Evolutionary conservation across 53 echinoderm and acorn worm species (phyloP), one percentile per base, ranked within the genome.

Genomic region (Patiria pectinifera): DNA sequence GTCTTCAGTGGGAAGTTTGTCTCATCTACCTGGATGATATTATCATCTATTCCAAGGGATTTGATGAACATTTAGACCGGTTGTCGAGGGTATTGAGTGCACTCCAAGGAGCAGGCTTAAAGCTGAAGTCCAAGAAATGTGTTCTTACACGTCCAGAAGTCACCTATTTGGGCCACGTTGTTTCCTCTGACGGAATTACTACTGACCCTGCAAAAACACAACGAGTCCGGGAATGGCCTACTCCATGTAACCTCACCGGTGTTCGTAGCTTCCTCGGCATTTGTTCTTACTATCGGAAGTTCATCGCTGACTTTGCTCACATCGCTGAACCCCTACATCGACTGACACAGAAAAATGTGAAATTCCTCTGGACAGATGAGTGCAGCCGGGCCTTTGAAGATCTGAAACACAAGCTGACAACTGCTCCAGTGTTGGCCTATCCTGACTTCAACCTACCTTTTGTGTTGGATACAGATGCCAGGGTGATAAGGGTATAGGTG

Each of bases 21-120:
- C 77, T 93, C 0, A 76, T 94, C 2, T 95, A 94, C 60, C 62
- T 95, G 14, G 94, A 94, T 80, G 96, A 95, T 62, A 53, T 95
- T 7, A 92, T 95, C 15, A 87, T 95, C 6, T 94, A 74, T 83
- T 84, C 62, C 18, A 79, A 71, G 59, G 77, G 79, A 45, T 82
- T 94, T 80, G 84, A 83, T 0, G 93, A 89, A 53, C 72, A 80
- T 44, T 23, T 93, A 9, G 22, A 86, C 16, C 86, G 91, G 12
- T 59, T 95, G 63, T 80, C 58, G 4, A 63, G 14, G 22, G 93
- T 93, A 9, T 85, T 95, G 76, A 59, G 62, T 10, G 58, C 86
- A 18, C 61, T 93, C 21, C 48, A 74, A 59, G 25, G 88, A 25
- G 58, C 84, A 58, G 82, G 92, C 6, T 77, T 89, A 61, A 89